phyloP scores from a whole-genome alignment of 2,888 invertebrate species.

The Dynastes hyllus region DNA sequence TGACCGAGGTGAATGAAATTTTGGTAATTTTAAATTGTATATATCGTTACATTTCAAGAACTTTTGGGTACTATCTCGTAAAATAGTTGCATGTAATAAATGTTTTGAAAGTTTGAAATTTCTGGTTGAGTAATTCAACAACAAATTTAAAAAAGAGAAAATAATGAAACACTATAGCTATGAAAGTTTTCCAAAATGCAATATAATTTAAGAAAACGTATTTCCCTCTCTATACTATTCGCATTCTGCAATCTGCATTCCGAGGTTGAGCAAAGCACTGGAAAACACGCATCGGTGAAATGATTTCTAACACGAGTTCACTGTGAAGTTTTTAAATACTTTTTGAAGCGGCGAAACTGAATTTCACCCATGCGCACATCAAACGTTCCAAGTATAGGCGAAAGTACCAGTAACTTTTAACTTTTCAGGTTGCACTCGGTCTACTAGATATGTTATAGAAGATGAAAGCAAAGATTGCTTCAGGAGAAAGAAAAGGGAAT shows the following conservation, averaged over 20 bases:
- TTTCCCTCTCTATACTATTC: background rate
- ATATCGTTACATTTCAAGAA: too few species aligned
- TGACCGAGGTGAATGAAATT: too few species aligned
- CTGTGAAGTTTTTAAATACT: conserved; percentile 37
- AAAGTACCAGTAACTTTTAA: conserved; percentile 20
- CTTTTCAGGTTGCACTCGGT: conserved; percentile 22
- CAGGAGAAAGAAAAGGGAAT: background rate
- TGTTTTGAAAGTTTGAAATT: too few species aligned
- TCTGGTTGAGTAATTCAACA: too few species aligned
- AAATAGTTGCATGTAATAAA: too few species aligned
- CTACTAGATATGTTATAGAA: background rate
- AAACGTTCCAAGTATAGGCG: conserved; percentile 11
- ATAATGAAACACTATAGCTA: background rate
- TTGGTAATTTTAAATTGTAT: too few species aligned
- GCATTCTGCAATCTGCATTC: background rate
- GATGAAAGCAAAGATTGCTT: background rate
- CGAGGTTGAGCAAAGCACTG: conserved; percentile 21
- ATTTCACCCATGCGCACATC: conserved; percentile 22
- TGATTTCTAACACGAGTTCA: conserved; percentile 21
- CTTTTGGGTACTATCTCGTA: too few species aligned
- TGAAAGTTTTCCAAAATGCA: background rate
- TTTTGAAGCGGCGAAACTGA: conserved; percentile 19
- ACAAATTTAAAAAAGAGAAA: background rate
- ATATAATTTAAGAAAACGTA: background rate
- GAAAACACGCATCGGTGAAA: conserved; percentile 24